Base-by-base conservation (phyloP, 1,140 invertebrate species). In the Penaeus chinensis region DNA sequence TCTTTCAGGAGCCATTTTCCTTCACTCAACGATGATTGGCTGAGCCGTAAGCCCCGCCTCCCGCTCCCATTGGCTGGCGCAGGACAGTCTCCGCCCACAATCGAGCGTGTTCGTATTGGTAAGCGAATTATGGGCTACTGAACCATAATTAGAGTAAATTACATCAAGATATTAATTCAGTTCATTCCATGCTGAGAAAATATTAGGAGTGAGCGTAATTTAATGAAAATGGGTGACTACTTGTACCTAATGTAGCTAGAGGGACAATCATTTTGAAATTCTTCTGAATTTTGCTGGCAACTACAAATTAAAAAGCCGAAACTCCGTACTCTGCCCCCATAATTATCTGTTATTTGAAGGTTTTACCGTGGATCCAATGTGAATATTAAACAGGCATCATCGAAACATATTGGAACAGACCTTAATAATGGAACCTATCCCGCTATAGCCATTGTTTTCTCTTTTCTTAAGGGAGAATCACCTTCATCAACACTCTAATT, bases 101-200 rank as follows among this genome's bases (percentile, higher is more conserved):
- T 74, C 69, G 69, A 65, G 79, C 66, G 69, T 85, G 83, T 89
- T 89, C 82, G 85, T 89, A 89, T 89, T 89, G 87, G 87, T 89
- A 84, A 84, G 78, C 82, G 82, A 89, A 84, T 89, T 89, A 84
- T 85, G 79, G 88, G 66, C 88, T 89, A 82, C 88, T 85, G 83
- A 85, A 84, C 83, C 85, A 85, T 89, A 89, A 89, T 89, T 89
- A 85, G 79, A 85, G 88, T 85, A 85, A 89, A 89, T 89, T 89
- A 89, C 88, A 89, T 89, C 88, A 89, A 85, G 83, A 89, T 89
- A 89, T 89, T 89, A 89, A 89, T 89, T 89, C 88, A 84, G 82
- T 89, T 85, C 88, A 89, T 85, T 89, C 83, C 78, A 89, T 85
- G 88, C 82, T 82, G 88, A 89, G 88, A 89, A 89, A 89, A 89